Evolutionary conservation across 1,140 invertebrate species (phyloP).

Genomic region (Atopsyche davidsoni): DNA sequence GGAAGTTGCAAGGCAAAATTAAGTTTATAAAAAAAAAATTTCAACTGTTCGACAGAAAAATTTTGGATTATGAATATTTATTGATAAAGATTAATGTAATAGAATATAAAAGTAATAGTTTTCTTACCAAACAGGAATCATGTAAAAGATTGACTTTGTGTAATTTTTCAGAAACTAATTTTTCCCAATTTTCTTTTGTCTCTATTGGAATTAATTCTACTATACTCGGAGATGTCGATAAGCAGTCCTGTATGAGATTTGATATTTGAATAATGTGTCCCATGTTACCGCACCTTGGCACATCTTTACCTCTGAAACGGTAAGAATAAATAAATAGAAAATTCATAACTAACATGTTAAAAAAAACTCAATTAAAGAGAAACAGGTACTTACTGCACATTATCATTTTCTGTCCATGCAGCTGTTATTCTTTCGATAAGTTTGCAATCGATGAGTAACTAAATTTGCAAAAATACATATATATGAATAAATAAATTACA

Average conservation of each 20-base stretch:
- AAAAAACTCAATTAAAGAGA: conserved; percentile 15
- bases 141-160: conserved; percentile 18
- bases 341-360: conserved; percentile 19
- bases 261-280: conserved; percentile 46
- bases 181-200: conserved; percentile 12
- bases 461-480: too few species aligned
- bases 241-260: conserved; percentile 15
- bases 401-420: conserved; percentile 50
- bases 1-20: too few species aligned
- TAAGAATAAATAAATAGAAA: conserved; percentile 22
- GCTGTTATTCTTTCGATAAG: conserved; percentile 48
- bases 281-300: conserved; percentile 45
- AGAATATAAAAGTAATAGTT: too few species aligned
- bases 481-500: too few species aligned
- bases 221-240: conserved; percentile 7
- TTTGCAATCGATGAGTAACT: conserved; percentile 49
- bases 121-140: conserved; percentile 23
- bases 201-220: conserved; percentile 9
- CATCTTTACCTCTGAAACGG: conserved; percentile 32
- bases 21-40: too few species aligned
- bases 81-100: too few species aligned
- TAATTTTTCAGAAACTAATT: conserved; percentile 14
- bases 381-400: conserved; percentile 42
- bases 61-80: too few species aligned
- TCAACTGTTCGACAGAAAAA: too few species aligned